Base-by-base conservation (phyloP, 2,113 vertebrate species). In the Mesoclemmys tuberculata region DNA sequence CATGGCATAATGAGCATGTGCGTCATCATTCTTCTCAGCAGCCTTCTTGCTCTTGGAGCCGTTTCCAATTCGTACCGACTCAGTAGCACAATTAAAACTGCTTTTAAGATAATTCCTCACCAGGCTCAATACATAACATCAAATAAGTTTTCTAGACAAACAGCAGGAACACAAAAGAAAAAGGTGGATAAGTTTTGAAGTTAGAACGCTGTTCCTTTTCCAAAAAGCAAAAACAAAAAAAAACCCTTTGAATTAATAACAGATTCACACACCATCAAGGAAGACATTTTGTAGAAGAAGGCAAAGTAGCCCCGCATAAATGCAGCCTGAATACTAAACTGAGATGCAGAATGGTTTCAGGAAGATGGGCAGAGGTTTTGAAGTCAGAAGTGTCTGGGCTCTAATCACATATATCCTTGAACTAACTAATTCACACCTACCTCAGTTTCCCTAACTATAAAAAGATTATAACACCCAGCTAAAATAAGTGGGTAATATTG, bases 331-430 rank as follows among this genome's bases (percentile, higher is more conserved):
- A 3, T 10, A 29, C 12, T 0, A 6, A 92, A 80, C 48, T 13
- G 8, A 38, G 1, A 8, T 0, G 16, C 4, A 13, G 31, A 49
- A 71, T 0, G 0, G 6, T 5, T 5, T 35, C 41, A 0, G 1
- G 22, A n/a, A 51, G 48, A 26, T 8, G 2, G 71, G 41, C 84
- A 90, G 92, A 13, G 82, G 2, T 56, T 51, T 16, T 0, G 10
- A 27, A 58, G 90, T 19, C 0, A 0, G 74, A 87, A 79, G 29
- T 44, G 84, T 55, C 31, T 16, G 52, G 85, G 83, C 71, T 85
- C 77, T 2, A 1, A 2, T 1, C 44, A 5, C 61, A 64, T 94
- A 12, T 2, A 2, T 55, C 82, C 87, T 54, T 27, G 35, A 29
- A 14, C n/a, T n/a, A 1, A 18, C 56, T 56, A 31, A 74, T 0